A percentile compares a stretch with the other conserved stretches of the same genome.
Evolutionary conservation across 92 coral and sea anemone genomes (phyloP).

Genomic region (Zoanthus sansibaricus): DNA sequence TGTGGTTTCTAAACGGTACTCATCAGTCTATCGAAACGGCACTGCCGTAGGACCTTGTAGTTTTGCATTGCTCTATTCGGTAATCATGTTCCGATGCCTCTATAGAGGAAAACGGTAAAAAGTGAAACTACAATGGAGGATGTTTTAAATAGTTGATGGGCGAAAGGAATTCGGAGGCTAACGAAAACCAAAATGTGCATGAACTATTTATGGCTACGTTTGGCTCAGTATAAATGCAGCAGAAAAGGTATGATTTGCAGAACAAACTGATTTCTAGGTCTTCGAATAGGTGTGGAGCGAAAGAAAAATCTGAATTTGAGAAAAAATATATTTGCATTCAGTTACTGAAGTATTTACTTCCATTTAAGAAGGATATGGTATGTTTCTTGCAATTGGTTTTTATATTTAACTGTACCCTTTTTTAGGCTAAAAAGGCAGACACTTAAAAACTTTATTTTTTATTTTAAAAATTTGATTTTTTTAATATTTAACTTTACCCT

Average conservation of each 20-base stretch:
- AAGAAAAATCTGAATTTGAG: neutral
- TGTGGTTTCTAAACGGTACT: neutral
- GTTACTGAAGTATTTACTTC: neutral
- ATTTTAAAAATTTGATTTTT: too few relatives aligned
- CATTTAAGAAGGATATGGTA: neutral
- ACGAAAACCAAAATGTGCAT: neutral
- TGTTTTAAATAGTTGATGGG: conserved; percentile 1
- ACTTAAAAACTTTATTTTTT: too few relatives aligned
- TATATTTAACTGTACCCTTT: neutral
- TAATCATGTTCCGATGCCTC: neutral
- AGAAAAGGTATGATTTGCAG: neutral
- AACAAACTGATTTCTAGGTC: neutral
- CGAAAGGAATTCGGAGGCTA: conserved; percentile 12
- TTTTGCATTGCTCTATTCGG: neutral
- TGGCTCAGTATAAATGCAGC: neutral
- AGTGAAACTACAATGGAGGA: neutral
- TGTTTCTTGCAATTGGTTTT: neutral
- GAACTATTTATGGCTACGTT: neutral
- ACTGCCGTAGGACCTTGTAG: neutral
- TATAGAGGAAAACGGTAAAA: neutral
- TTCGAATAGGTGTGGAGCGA: neutral
- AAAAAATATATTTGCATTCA: neutral
- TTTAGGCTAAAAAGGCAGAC: too few relatives aligned
- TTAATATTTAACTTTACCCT: too few relatives aligned
- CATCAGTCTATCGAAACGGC: neutral